Evolutionary conservation across 2,113 vertebrate genomes (phyloP), one percentile per base, ranked within the genome.

Genomic region (Platanista minor): DNA sequence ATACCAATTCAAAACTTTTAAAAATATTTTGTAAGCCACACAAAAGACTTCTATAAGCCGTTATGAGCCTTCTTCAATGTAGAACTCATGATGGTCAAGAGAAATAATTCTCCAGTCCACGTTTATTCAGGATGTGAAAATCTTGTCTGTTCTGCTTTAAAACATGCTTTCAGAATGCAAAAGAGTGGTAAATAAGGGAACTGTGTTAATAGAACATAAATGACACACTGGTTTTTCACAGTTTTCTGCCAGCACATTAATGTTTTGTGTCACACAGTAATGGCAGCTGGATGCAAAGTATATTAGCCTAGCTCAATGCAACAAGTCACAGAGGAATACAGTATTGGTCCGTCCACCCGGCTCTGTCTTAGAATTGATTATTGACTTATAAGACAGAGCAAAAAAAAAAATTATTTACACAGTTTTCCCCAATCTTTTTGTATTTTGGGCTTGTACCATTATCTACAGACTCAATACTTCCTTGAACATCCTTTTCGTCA

Each of bases 101-200:
- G 49, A 39, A 52, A 86, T 72, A 61, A 89, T 94, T 94, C 95
- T 90, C 4, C 27, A 84, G 43, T 36, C 27, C 3, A 11, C 74
- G n/a, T 74, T 95, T 41, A 92, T 29, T 81, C 31, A 90, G 81
- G 86, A 46, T 87, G 67, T 75, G 62, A 61, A 94, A 95, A 54
- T 64, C 74, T 27, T 61, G 61, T 95, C 80, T 59, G 1, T 82
- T 25, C 6, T 39, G 36, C 71, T 92, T 89, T 72, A 84, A 57
- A 87, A 67, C 74, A 29, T 57, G 59, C 87, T 93, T 92, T 49
- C 29, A 86, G 72, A 93, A 71, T 80, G 62, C 59, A 31, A 90
- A 83, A 72, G 62, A 69, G 25, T 67, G 88, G 85, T 46, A 87
- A 81, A 57, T 41, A 77, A 93, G 62, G 64, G 8, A 52, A n/a